Percentiles rank a stretch among this genome's conserved stretches.
Evolutionary conservation across 2,888 invertebrate genomes (phyloP).

Genomic region (Pterostichus niger): DNA sequence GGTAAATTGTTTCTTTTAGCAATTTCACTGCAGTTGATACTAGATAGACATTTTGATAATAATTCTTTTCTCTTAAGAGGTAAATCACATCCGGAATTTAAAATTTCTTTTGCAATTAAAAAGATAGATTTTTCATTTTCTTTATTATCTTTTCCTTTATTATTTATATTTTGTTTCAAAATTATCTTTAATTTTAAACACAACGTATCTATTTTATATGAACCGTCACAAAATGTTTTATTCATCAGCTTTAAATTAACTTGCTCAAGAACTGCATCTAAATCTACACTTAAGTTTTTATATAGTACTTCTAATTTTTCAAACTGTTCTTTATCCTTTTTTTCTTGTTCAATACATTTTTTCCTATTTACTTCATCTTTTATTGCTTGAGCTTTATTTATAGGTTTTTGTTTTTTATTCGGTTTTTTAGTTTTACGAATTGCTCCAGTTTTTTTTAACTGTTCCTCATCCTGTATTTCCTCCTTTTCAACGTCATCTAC

Average conservation of each 20-base stretch:
- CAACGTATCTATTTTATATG: slow-evolving; percentile 31
- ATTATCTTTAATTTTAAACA: slow-evolving; percentile 55
- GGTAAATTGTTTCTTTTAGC: slow-evolving; percentile 67
- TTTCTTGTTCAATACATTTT: background rate
- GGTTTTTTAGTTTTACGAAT: background rate
- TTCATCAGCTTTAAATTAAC: slow-evolving; percentile 24
- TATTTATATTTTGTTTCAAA: background rate
- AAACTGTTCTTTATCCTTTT: slow-evolving; percentile 54
- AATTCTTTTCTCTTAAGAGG: slow-evolving; percentile 46
- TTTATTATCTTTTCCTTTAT: slow-evolving; percentile 13
- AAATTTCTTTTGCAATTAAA: slow-evolving; percentile 43
- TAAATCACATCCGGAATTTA: slow-evolving; percentile 33
- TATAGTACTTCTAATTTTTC: slow-evolving; percentile 44
- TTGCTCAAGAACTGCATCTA: slow-evolving; percentile 12
- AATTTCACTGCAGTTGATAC: slow-evolving; percentile 67
- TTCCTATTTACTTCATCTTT: background rate
- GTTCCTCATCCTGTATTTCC: slow-evolving; percentile 50
- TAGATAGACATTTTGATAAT: slow-evolving; percentile 67
- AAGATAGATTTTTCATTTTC: slow-evolving; percentile 57
- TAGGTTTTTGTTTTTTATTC: slow-evolving; percentile 37
- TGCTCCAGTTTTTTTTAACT: slow-evolving; percentile 38
- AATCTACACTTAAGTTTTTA: slow-evolving; percentile 39
- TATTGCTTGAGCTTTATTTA: slow-evolving; percentile 52
- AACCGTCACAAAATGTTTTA: slow-evolving; percentile 18
- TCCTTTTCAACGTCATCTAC: background rate